phyloP scores from a whole-genome alignment of 1,140 invertebrate species.

The Liolophura sinensis region DNA sequence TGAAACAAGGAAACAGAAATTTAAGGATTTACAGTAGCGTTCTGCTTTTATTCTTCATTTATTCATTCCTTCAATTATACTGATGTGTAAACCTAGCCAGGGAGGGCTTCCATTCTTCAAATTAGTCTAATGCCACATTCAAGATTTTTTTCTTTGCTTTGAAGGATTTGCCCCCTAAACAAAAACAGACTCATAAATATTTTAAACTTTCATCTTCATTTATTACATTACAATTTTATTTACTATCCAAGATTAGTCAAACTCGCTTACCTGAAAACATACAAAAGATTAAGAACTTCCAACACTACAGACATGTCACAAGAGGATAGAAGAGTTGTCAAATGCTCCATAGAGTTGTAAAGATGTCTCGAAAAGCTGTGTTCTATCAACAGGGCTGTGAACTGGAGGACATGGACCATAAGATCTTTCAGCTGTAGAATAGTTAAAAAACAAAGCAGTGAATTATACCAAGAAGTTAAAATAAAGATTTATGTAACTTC shows the following conservation, averaged over 20 bases:
- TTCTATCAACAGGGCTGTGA: slow-evolving; percentile 85
- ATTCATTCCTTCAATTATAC: background rate
- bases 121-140: too few species aligned
- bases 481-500: too few species aligned
- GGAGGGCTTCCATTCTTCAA: too few species aligned
- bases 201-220: background rate
- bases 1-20: slow-evolving; percentile 53
- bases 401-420: slow-evolving; percentile 78
- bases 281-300: slow-evolving; percentile 82
- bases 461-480: too few species aligned
- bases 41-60: slow-evolving; percentile 5
- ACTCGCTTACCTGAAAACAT: slow-evolving; percentile 77
- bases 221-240: background rate
- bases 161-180: too few species aligned
- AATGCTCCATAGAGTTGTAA: slow-evolving; percentile 90
- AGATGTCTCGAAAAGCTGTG: slow-evolving; percentile 88
- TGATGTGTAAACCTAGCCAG: too few species aligned
- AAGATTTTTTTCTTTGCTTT: too few species aligned
- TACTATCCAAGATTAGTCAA: background rate
- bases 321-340: slow-evolving; percentile 80
- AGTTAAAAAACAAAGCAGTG: background rate
- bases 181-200: too few species aligned
- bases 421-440: slow-evolving; percentile 72
- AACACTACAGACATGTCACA: slow-evolving; percentile 87
- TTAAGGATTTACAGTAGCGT: slow-evolving; percentile 4